Conservation (phyloP, 2,888 invertebrate genomes). For the Ditylenchus weischeri region DNA sequence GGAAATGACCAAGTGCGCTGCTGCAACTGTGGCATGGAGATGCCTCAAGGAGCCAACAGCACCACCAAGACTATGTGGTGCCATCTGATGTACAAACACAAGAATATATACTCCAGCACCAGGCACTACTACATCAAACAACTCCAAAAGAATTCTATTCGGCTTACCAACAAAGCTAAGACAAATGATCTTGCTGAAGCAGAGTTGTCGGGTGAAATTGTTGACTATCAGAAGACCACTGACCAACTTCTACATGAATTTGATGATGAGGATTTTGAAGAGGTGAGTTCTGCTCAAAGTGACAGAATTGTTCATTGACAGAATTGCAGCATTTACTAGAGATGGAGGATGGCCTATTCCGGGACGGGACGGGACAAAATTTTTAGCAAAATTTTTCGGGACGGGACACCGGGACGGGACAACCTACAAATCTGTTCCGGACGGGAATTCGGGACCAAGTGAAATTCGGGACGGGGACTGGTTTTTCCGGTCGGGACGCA, state of each 20-base stretch:
- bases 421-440: too few relatives aligned
- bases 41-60: slow-evolving; percentile 2
- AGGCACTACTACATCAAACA: slow-evolving; percentile 8
- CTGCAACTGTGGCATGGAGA: slow-evolving; percentile 1
- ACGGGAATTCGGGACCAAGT: too few relatives aligned
- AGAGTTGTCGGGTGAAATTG: background rate
- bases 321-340: too few relatives aligned
- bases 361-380: too few relatives aligned
- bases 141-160: background rate
- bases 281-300: background rate
- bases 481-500: too few relatives aligned
- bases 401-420: too few relatives aligned
- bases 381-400: background rate
- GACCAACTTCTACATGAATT: background rate
- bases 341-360: too few relatives aligned
- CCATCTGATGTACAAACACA: slow-evolving; percentile 4
- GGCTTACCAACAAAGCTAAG: background rate
- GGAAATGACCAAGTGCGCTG: background rate
- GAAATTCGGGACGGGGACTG: too few relatives aligned
- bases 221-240: background rate
- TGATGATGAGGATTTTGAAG: slow-evolving; percentile 3
- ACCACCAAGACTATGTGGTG: slow-evolving; percentile 7
- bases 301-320: too few relatives aligned
- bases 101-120: background rate
- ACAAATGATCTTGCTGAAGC: background rate